A percentile compares a stretch with the other conserved stretches of the same genome.
These are phyloP conservation scores for Nymphalis c-album DNA, from an alignment of 2,888 invertebrate genomes.

Conservation along the genomic window DNA sequence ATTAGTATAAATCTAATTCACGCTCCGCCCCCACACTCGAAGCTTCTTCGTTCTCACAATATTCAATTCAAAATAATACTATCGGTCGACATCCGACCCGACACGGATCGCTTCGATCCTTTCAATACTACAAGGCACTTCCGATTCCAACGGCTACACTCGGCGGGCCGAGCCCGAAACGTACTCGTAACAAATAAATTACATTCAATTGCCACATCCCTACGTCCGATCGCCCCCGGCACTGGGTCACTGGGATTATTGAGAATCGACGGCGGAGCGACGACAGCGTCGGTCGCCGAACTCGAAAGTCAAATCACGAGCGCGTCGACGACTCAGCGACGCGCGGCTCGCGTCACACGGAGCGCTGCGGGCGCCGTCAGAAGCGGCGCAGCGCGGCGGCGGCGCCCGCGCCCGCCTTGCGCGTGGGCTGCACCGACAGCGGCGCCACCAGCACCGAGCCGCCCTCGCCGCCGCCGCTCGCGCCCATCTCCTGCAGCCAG, in stretches of 20 bases:
- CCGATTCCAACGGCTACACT: constrained; percentile 11
- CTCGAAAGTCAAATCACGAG: constrained; percentile 12
- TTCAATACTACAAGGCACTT: constrained; percentile 59
- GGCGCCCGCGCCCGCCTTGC: constrained; percentile 87
- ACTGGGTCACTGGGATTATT: constrained; percentile 37
- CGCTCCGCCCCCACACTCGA: constrained; percentile 47
- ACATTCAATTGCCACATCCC: constrained; percentile 50
- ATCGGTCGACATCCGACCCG: constrained; percentile 52
- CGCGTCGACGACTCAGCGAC: constrained; percentile 5
- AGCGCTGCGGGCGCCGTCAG: constrained; percentile 74
- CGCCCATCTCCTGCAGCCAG: constrained; percentile 85
- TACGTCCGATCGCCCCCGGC: constrained; percentile 38
- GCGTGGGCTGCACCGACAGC: constrained; percentile 91
- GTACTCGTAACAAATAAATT: constrained; percentile 40
- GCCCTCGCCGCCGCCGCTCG: constrained; percentile 75
- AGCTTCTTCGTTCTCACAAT: constrained; percentile 40
- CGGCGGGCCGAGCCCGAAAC: constrained; percentile 45
- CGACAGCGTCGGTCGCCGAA: not conserved
- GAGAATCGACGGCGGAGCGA: not conserved
- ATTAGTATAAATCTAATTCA: constrained; percentile 38
- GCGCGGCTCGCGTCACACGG: constrained; percentile 42
- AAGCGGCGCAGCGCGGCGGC: constrained; percentile 86
- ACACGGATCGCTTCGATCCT: constrained; percentile 42
- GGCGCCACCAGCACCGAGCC: constrained; percentile 87
- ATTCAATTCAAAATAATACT: constrained; percentile 58